These are phyloP conservation scores for Chloebia gouldiae DNA, from an alignment of 2,113 vertebrate genomes.

Conservation along the genomic window DNA sequence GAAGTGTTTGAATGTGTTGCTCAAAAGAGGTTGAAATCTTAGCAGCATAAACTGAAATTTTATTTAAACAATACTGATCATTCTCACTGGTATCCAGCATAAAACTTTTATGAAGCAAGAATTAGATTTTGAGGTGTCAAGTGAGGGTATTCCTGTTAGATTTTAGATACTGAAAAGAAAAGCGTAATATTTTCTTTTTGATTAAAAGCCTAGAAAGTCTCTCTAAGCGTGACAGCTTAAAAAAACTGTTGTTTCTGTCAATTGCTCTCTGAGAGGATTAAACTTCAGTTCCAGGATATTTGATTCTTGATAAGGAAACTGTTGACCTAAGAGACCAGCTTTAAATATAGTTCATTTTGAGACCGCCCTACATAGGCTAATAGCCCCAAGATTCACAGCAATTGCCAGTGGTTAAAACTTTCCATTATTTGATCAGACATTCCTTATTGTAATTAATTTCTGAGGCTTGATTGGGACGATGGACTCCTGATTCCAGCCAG, in stretches of 20 bases:
- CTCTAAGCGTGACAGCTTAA: constrained; percentile 66
- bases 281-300: constrained; percentile 70
- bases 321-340: constrained; percentile 70
- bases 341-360: constrained; percentile 68
- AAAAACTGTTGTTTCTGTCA: constrained; percentile 63
- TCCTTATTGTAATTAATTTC: constrained; percentile 51
- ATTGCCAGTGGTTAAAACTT: constrained; percentile 64
- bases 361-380: constrained; percentile 34
- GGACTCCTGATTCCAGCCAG: constrained; percentile 41
- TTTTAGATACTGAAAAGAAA: constrained; percentile 25
- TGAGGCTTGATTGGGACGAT: constrained; percentile 2
- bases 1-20: background rate
- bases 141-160: background rate
- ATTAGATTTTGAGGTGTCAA: constrained; percentile 21
- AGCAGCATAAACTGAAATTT: background rate
- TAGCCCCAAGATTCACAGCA: constrained; percentile 52
- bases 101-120: background rate
- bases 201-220: constrained; percentile 63
- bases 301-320: constrained; percentile 73
- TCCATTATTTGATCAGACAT: constrained; percentile 65
- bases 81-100: background rate
- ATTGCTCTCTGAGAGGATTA: constrained; percentile 73
- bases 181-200: constrained; percentile 28
- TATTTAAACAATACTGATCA: background rate
- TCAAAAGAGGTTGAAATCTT: background rate